Evolutionary conservation across 1,140 invertebrate genomes (phyloP), one percentile per base, ranked within the genome.

Genomic region (Sminthurinus signatus): DNA sequence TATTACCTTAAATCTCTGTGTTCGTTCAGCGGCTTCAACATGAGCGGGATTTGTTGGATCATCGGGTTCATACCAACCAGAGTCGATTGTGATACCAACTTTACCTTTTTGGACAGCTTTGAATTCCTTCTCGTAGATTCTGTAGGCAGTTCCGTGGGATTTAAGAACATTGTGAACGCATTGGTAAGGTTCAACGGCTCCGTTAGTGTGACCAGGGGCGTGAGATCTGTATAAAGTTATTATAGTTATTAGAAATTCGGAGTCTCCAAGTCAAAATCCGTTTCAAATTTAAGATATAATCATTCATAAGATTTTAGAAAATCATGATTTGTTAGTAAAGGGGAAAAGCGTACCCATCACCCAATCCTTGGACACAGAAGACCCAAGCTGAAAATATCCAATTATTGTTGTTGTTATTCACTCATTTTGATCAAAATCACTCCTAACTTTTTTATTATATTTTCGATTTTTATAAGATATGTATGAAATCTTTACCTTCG

Each of bases 21-120:
- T 60, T 39, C 65, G 43, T 19, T 59, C 25, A 10, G 56, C 15
- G 1, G 65, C 65, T 4, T 42, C 65, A 42, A 63, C 56, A 39
- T 67, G 39, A 42, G 39, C 39, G 12, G 65, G 46, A 42, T 67
- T 60, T 55, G 19, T 27, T 1, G 56, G 44, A 55, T 68, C 58
- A 19, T 27, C 36, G 1, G 66, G 61, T 32, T 57, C 81, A n/a
- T 79, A 81, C 83, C 83, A 86, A 21, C 80, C 81, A 0, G 80
- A 80, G 69, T 83, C 81, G 50, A 84, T 64, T 0, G 81, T 80
- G 57, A 87, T 82, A 36, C 84, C 84, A 23, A 85, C 80, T 74
- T 44, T 23, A 14, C 71, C 71, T 10, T 60, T 31, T 55, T 72
- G 69, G 8, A 19, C 61, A 36, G 67, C 46, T 62, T 67, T 69